Percentiles rank a stretch among this genome's conserved stretches.
phyloP scores from a whole-genome alignment of 2,113 vertebrate species.

The Pseudopipra pipra region DNA sequence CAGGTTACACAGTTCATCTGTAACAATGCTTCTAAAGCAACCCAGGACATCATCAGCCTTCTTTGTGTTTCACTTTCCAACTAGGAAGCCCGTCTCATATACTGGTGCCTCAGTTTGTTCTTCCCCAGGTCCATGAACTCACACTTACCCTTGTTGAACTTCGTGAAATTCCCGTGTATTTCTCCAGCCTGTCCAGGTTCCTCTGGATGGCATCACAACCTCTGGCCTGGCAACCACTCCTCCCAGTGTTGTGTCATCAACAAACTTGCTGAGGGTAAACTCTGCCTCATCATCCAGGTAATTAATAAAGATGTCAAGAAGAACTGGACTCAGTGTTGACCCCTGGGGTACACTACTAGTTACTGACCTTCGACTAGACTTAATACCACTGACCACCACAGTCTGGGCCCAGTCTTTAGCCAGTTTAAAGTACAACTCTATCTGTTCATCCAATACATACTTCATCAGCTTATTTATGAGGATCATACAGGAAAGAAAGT shows the following conservation, averaged over 20 bases:
- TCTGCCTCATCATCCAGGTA: background rate
- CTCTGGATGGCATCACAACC: background rate
- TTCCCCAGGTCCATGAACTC: background rate
- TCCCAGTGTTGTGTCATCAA: background rate
- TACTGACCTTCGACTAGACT: background rate
- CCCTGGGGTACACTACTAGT: background rate
- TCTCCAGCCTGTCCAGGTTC: background rate
- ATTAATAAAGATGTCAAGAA: background rate
- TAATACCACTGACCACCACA: fast-evolving
- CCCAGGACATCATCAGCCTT: background rate
- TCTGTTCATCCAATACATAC: background rate
- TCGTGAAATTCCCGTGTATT: background rate
- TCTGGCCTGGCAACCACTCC: background rate
- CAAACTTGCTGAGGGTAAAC: background rate
- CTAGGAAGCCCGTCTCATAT: background rate
- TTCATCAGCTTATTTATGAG: background rate
- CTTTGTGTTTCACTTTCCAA: background rate
- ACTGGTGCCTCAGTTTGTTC: background rate
- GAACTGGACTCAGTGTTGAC: background rate
- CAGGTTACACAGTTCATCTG: background rate
- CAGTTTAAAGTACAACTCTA: background rate
- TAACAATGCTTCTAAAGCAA: background rate
- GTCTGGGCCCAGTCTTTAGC: background rate
- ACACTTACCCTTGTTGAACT: background rate
- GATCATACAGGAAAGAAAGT: background rate